Percentiles rank a stretch among this genome's conserved stretches.
phyloP scores from a whole-genome alignment of 2,113 vertebrate species.

The Melanocharis versteri region DNA sequence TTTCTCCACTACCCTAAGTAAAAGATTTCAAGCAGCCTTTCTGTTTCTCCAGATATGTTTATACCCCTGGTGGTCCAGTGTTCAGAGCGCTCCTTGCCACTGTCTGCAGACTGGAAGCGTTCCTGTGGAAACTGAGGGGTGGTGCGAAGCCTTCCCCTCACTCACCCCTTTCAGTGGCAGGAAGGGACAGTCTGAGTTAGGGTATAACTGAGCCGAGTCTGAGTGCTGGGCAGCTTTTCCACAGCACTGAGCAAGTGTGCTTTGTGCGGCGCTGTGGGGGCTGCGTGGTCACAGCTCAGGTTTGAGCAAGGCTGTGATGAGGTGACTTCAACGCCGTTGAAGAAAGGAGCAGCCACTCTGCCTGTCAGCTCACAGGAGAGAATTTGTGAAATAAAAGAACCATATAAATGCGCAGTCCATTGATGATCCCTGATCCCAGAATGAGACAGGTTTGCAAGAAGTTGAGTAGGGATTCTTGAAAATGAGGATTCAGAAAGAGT shows the following conservation, averaged over 20 bases:
- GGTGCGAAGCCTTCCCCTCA: neutral
- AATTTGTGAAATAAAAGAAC: neutral
- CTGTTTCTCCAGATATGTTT: neutral
- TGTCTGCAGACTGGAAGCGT: neutral
- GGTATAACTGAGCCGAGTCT: neutral
- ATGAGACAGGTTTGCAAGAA: neutral
- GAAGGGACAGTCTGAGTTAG: neutral
- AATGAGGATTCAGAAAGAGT: neutral
- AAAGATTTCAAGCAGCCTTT: neutral
- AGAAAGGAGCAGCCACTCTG: neutral
- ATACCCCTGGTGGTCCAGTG: neutral
- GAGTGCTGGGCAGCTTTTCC: neutral
- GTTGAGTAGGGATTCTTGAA: neutral
- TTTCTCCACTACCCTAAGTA: neutral
- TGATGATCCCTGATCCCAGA: neutral
- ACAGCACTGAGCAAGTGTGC: neutral
- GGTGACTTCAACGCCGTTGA: neutral
- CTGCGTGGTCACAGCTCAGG: neutral
- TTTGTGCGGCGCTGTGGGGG: fast-evolving
- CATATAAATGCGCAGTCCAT: neutral
- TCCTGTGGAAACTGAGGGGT: neutral
- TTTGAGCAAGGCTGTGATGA: neutral
- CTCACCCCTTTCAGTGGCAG: neutral
- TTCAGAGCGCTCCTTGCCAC: neutral
- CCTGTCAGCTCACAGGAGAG: neutral